Evolutionary conservation across 2,797 vertebrate genomes (phyloP).

Genomic region (Phalanger gymnotis): DNA sequence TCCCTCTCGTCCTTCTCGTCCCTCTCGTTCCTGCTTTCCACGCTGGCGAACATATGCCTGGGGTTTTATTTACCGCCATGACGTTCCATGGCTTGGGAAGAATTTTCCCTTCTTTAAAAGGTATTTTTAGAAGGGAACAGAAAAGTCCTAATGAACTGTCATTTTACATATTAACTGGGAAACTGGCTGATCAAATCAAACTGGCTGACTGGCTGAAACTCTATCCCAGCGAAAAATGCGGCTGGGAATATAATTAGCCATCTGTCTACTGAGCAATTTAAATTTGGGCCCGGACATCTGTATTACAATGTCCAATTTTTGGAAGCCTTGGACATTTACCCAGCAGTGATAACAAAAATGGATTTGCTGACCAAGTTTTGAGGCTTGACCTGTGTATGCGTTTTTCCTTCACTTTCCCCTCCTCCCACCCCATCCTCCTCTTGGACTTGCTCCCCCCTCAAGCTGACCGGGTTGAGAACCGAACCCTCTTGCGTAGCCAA

Average conservation of each 20-base stretch:
- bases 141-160: constrained; percentile 76
- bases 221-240: constrained; percentile 84
- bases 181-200: constrained; percentile 83
- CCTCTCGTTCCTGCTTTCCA: constrained; percentile 42
- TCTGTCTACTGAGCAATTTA: constrained; percentile 84
- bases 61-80: constrained; percentile 62
- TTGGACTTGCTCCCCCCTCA: constrained; percentile 23
- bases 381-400: constrained; percentile 55
- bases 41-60: constrained; percentile 39
- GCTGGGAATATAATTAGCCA: constrained; percentile 87
- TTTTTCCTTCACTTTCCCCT: constrained; percentile 22
- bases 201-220: constrained; percentile 85
- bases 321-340: constrained; percentile 62
- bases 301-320: constrained; percentile 77
- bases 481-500: constrained; percentile 44
- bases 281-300: constrained; percentile 79
- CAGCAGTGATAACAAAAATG: constrained; percentile 58
- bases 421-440: background rate
- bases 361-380: constrained; percentile 68
- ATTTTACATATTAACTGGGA: constrained; percentile 82
- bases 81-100: constrained; percentile 49
- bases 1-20: too few relatives aligned
- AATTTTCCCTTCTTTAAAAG: constrained; percentile 67
- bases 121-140: constrained; percentile 75
- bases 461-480: constrained; percentile 52